These are phyloP conservation scores for Neotoxoptera formosana DNA, from an alignment of 1,140 invertebrate species.

Conservation along the genomic window DNA sequence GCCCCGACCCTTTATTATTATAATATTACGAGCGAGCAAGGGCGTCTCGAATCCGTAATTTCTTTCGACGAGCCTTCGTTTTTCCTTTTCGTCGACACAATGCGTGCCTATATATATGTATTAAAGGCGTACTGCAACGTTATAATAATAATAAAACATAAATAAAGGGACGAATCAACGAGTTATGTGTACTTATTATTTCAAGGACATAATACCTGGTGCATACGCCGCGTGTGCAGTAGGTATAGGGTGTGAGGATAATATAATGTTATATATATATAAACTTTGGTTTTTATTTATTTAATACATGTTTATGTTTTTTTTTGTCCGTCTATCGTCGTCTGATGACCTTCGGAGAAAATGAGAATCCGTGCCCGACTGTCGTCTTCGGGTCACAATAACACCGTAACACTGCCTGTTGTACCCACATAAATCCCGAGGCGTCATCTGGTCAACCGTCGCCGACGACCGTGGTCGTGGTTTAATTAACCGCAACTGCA, in stretches of 20 bases:
- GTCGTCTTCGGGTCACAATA: background rate
- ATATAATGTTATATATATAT: no score
- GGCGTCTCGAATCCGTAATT: background rate
- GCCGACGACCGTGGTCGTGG: background rate
- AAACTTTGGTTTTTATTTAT: background rate
- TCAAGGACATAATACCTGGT: background rate
- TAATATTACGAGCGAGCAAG: background rate
- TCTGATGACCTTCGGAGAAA: background rate
- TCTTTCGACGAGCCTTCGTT: background rate
- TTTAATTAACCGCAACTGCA: conserved; percentile 5
- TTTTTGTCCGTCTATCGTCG: background rate
- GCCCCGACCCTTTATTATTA: background rate
- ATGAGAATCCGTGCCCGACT: background rate
- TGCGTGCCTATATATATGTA: no score
- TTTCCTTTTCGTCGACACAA: background rate
- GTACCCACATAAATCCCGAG: background rate
- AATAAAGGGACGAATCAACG: background rate
- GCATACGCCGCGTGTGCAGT: no score
- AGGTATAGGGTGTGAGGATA: background rate
- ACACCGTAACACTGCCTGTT: background rate
- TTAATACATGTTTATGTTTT: background rate
- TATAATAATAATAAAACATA: background rate
- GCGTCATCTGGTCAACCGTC: conserved; percentile 26
- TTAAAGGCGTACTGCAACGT: no score
- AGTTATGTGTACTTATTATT: background rate